Base-by-base conservation (phyloP, 2,797 vertebrate species). In the Sebastes kiyomatsui region DNA sequence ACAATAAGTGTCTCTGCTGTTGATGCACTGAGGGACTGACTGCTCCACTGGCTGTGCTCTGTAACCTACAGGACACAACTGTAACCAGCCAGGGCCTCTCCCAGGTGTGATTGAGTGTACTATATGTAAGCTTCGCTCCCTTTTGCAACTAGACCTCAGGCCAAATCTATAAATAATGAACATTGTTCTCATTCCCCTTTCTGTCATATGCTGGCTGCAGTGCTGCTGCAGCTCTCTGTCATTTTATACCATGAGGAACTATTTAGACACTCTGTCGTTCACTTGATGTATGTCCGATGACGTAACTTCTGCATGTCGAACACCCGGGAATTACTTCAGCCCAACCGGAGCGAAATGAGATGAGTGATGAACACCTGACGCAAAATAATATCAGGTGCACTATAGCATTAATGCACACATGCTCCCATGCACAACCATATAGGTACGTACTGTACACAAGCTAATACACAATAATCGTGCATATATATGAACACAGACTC, bases 311-410 rank as follows among this genome's bases (percentile, higher is more conserved):
- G 79, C 75, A 49, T 46, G 52, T 35, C 30, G 25, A 60, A 27
- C 70, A 54, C 11, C 11, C 12, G 8, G 16, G 14, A 56, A n/a
- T 83, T 75, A 69, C 55, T 90, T 82, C 52, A 83, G 76, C 80
- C 49, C 20, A 22, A 75, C 27, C 59, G 61, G 30, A 70, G 13
- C 13, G 55, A 76, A 25, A 79, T 76, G 68, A 79, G 70, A 79
- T 9, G 20, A 65, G 70, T 67, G 66, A 81, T 42, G 38, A 75
- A 58, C 80, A 87, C 81, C 82, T 90, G 84, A 88, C 35, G 10
- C 77, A 16, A 42, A 59, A 71, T 83, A 59, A 85, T 72, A 78
- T 86, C 88, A 88, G 80, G 67, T 87, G 83, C 70, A 75, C 58
- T 2, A 7, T 42, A 6, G 13, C 68, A 11, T 74, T 75, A 70